Evolutionary conservation across 2,888 invertebrate genomes (phyloP).

Genomic region (Cryptosula pallasiana): DNA sequence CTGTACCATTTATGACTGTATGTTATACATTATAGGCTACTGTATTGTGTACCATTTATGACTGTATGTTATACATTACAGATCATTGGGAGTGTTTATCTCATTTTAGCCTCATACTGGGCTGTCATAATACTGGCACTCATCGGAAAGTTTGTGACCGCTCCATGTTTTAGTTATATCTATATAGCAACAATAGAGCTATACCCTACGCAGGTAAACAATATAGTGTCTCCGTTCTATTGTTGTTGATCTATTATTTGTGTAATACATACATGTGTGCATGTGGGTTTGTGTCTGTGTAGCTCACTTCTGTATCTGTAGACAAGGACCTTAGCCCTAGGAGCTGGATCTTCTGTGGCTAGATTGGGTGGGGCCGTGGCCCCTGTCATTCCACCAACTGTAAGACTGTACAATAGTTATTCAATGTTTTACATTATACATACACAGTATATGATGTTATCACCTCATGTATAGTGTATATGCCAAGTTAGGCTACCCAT

Average conservation of each 20-base stretch:
- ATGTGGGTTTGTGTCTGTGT: too few species aligned
- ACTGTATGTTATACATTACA: too few species aligned
- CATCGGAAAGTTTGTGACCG: neutral
- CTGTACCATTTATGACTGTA: too few species aligned
- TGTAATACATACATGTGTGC: too few species aligned
- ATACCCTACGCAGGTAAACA: conserved; percentile 15
- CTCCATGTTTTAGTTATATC: conserved; percentile 3
- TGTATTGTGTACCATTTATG: too few species aligned
- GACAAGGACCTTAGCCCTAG: conserved; percentile 19
- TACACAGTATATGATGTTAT: too few species aligned
- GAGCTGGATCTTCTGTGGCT: conserved; percentile 7
- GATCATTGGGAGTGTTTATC: too few species aligned
- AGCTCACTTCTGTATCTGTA: too few species aligned
- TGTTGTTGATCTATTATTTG: too few species aligned
- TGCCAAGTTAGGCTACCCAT: neutral
- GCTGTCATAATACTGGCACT: conserved; percentile 8
- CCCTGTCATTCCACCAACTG: neutral
- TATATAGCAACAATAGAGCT: conserved; percentile 12
- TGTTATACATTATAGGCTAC: too few species aligned
- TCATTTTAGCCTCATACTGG: neutral
- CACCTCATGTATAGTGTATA: neutral
- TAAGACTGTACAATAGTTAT: neutral
- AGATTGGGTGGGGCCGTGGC: conserved; percentile 15
- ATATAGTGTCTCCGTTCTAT: too few species aligned
- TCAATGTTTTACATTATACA: neutral